These are phyloP conservation scores for Pseudococcus jackbeardsleyi DNA, from an alignment of 2,888 invertebrate species.

Conservation along the genomic window DNA sequence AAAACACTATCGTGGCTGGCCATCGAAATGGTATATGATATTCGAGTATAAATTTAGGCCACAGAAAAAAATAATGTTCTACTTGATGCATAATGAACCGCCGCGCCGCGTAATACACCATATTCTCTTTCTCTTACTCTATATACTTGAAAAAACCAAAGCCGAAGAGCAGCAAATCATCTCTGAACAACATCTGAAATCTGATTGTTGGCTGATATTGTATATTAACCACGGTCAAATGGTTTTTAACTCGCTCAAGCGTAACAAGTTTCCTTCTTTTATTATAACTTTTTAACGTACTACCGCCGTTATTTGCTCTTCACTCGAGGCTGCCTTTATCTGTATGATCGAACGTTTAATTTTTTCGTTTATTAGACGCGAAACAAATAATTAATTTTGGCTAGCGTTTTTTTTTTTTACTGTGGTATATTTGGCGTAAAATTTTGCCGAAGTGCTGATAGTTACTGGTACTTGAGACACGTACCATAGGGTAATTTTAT, in stretches of 20 bases:
- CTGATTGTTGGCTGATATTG: slow-evolving; percentile 42
- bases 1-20: not conserved
- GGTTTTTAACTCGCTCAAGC: slow-evolving; percentile 21
- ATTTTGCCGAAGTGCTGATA: too few relatives aligned
- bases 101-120: too few relatives aligned
- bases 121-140: too few relatives aligned
- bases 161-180: slow-evolving; percentile 7
- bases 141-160: not conserved
- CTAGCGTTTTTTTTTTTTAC: not conserved
- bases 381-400: not conserved
- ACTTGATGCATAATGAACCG: too few relatives aligned
- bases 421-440: too few relatives aligned
- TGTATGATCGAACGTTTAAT: slow-evolving; percentile 6
- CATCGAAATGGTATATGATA: not conserved
- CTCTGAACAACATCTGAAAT: slow-evolving; percentile 14
- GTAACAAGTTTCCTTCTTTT: slow-evolving; percentile 39
- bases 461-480: too few relatives aligned
- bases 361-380: slow-evolving; percentile 33
- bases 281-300: slow-evolving; percentile 9
- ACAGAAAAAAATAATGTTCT: not conserved
- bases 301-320: slow-evolving; percentile 32
- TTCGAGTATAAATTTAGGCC: slow-evolving; percentile 9
- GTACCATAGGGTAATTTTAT: too few relatives aligned
- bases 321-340: not conserved
- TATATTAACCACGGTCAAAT: slow-evolving; percentile 28